Percentiles rank a stretch among this genome's conserved stretches.
Evolutionary conservation across 2,797 vertebrate species (phyloP).

Genomic region (Antrozous pallidus): DNA sequence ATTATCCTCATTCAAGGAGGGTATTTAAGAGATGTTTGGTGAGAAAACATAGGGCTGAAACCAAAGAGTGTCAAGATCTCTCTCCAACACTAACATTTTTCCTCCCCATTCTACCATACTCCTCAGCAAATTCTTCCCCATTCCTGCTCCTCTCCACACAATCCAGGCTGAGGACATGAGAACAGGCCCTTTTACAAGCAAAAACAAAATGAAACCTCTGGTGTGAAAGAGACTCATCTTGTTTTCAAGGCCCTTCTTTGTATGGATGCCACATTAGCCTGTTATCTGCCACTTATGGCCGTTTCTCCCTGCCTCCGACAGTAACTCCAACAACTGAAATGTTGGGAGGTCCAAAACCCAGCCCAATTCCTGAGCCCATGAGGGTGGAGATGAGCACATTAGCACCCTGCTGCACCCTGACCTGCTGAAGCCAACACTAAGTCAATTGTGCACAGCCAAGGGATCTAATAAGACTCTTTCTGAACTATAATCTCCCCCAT

Average conservation of each 20-base stretch:
- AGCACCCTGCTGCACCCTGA: background rate
- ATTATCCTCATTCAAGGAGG: background rate
- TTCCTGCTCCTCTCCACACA: background rate
- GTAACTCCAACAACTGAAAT: background rate
- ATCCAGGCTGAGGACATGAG: background rate
- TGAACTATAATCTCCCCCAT: background rate
- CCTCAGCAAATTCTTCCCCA: background rate
- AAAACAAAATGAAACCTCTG: background rate
- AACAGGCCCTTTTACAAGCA: background rate
- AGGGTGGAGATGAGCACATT: background rate
- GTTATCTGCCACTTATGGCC: background rate
- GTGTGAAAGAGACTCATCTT: background rate
- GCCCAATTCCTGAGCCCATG: background rate
- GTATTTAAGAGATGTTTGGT: background rate
- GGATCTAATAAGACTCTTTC: background rate
- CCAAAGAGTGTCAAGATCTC: background rate
- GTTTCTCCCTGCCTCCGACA: background rate
- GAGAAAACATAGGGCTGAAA: background rate
- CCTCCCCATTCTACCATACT: background rate
- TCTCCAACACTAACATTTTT: background rate
- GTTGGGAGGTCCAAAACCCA: background rate
- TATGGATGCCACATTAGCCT: background rate
- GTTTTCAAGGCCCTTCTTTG: background rate
- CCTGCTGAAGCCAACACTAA: background rate
- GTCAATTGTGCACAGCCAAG: background rate